Evolutionary conservation across 2,888 invertebrate genomes (phyloP), one percentile per base, ranked within the genome.

Genomic region (Lasioglossum vierecki): DNA sequence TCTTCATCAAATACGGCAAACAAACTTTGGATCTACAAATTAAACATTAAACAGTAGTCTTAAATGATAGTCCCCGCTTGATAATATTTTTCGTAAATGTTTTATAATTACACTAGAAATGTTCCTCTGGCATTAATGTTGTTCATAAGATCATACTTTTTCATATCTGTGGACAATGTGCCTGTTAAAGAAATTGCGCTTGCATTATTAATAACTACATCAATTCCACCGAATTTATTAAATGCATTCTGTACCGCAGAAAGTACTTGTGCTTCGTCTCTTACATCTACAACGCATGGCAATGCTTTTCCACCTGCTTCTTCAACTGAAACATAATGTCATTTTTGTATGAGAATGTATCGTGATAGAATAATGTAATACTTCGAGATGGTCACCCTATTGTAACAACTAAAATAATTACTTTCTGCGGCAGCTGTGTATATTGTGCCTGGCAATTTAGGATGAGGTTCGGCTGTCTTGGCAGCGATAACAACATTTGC

Each of bases 61-160:
- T 39, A 70, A 70, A 41, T 70, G 5, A 30, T 11, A 2, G n/a
- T n/a, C 5, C n/a, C 11, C 0, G n/a, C 5, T n/a, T 70, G 13
- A n/a, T 41, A 41, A 44, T 13, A 70, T 13, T 41, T 57, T 22
- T 4, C 13, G 11, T 53, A n/a, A 18, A 49, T 3, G 9, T 68
- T 66, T 76, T 13, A 78, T 78, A 96, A 97, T 96, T 95, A 99
- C 97, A 98, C 98, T 83, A 99, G 96, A 95, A 98, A 99, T 2
- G 99, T 99, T 90, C 99, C 99, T 90, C 99, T 96, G 0, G 99
- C 97, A 95, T 99, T 99, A 91, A 99, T 97, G 83, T 96, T 97
- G 94, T 99, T 98, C 99, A 99, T 99, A 68, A 99, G 96, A 95
- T 99, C 99, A 94, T 98, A 99, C 95, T 97, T 96, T 95, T 99